These are phyloP conservation scores for Phengaris alcon DNA, from an alignment of 2,888 invertebrate species.

Conservation along the genomic window DNA sequence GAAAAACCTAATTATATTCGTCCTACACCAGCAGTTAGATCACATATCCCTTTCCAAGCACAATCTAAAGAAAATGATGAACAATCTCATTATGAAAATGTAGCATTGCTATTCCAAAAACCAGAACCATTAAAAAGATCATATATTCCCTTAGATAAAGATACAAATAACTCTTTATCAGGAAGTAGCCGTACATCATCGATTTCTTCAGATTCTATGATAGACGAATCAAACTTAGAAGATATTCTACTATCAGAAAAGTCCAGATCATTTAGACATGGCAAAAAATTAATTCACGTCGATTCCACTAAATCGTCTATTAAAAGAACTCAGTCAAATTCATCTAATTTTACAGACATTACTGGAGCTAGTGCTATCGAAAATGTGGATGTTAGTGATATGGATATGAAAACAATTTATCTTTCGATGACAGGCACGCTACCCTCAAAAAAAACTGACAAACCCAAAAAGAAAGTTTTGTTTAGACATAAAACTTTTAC, in stretches of 20 bases:
- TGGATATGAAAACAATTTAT: slow-evolving; percentile 57
- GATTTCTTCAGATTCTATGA: slow-evolving; percentile 66
- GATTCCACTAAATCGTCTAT: slow-evolving; percentile 51
- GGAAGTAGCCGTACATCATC: slow-evolving; percentile 61
- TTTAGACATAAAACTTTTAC: slow-evolving; percentile 75
- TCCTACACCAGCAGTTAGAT: slow-evolving; percentile 66
- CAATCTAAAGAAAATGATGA: slow-evolving; percentile 47
- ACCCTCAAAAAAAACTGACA: slow-evolving; percentile 58
- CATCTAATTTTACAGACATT: slow-evolving; percentile 60
- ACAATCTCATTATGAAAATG: slow-evolving; percentile 63
- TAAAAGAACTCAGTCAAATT: slow-evolving; percentile 57
- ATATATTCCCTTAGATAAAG: slow-evolving; percentile 44
- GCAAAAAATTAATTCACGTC: slow-evolving; percentile 47
- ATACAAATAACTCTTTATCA: slow-evolving; percentile 47
- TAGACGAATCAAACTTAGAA: slow-evolving; percentile 71
- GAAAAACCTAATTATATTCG: slow-evolving; percentile 44
- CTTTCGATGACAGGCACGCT: slow-evolving; percentile 69
- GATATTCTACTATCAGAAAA: slow-evolving; percentile 70
- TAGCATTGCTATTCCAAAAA: slow-evolving; percentile 49
- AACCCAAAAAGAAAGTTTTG: slow-evolving; percentile 60
- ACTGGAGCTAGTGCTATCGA: slow-evolving; percentile 72
- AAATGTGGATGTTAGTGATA: slow-evolving; percentile 67
- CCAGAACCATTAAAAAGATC: slow-evolving; percentile 59
- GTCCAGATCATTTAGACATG: slow-evolving; percentile 68
- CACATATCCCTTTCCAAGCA: slow-evolving; percentile 55